phyloP scores from a whole-genome alignment of 2,888 invertebrate species.

The Ernsta delagoae region DNA sequence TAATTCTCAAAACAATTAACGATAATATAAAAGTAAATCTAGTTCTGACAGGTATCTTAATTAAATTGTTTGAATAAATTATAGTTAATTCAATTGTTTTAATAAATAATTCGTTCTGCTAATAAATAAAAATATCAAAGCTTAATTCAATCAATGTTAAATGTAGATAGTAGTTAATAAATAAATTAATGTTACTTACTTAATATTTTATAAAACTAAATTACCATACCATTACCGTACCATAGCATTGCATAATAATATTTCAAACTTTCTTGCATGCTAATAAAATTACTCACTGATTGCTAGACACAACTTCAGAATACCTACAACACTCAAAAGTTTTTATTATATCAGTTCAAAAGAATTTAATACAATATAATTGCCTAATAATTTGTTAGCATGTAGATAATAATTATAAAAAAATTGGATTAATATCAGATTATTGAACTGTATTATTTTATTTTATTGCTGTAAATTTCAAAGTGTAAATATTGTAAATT shows the following conservation, averaged over 20 bases:
- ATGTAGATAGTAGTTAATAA: not conserved
- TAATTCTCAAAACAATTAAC: too few relatives aligned
- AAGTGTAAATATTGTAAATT: slow-evolving; percentile 49
- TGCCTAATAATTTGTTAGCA: slow-evolving; percentile 46
- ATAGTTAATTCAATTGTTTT: not conserved
- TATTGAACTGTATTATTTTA: slow-evolving; percentile 22
- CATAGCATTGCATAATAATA: not conserved
- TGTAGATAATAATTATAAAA: slow-evolving; percentile 14
- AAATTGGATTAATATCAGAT: slow-evolving; percentile 38
- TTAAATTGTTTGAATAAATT: not conserved
- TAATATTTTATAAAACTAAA: not conserved
- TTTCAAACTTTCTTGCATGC: slow-evolving; percentile 11
- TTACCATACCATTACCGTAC: not conserved
- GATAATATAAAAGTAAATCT: not conserved
- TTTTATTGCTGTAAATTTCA: slow-evolving; percentile 48
- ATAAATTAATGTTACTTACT: not conserved
- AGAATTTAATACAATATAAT: slow-evolving; percentile 29
- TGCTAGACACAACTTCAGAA: slow-evolving; percentile 12
- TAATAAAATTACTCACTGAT: slow-evolving; percentile 7
- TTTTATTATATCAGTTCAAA: not conserved
- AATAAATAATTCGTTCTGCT: not conserved
- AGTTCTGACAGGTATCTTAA: not conserved
- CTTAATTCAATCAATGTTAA: not conserved
- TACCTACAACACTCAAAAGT: not conserved
- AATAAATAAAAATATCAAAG: not conserved